Conservation (phyloP, 2,797 vertebrate genomes). For the Tinamus major region DNA sequence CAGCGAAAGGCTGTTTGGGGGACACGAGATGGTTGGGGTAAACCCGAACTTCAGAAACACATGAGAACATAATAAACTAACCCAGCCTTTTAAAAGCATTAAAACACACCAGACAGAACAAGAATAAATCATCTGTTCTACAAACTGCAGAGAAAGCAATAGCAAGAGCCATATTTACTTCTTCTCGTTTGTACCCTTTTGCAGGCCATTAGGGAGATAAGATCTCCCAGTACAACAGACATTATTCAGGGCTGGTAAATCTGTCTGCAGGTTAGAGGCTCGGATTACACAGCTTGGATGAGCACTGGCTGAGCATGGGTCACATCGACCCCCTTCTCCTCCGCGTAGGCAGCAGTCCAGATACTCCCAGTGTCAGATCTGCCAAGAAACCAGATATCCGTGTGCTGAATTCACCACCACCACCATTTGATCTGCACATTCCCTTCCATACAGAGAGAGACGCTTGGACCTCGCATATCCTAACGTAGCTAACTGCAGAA, state of each 20-base stretch:
- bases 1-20: not conserved
- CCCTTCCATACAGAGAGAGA: not conserved
- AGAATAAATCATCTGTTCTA: not conserved
- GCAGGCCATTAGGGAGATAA: slow-evolving; percentile 70
- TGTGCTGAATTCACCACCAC: slow-evolving; percentile 55
- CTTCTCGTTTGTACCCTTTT: slow-evolving; percentile 55
- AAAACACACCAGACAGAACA: not conserved
- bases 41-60: not conserved
- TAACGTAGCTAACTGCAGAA: not conserved
- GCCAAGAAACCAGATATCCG: slow-evolving; percentile 70
- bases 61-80: not conserved
- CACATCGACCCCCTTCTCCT: slow-evolving; percentile 67
- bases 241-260: slow-evolving; percentile 75
- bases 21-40: not conserved
- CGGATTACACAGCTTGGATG: slow-evolving; percentile 47
- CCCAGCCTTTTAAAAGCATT: not conserved
- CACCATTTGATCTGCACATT: slow-evolving; percentile 46
- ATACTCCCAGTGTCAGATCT: slow-evolving; percentile 29
- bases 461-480: not conserved
- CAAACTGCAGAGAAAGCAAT: slow-evolving; percentile 35
- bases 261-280: slow-evolving; percentile 69
- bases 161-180: slow-evolving; percentile 56
- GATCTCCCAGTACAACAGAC: slow-evolving; percentile 71
- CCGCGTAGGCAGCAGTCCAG: slow-evolving; percentile 65
- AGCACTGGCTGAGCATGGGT: slow-evolving; percentile 37